phyloP scores from a whole-genome alignment of 2,888 invertebrate species.

The Miltochrista miniata region DNA sequence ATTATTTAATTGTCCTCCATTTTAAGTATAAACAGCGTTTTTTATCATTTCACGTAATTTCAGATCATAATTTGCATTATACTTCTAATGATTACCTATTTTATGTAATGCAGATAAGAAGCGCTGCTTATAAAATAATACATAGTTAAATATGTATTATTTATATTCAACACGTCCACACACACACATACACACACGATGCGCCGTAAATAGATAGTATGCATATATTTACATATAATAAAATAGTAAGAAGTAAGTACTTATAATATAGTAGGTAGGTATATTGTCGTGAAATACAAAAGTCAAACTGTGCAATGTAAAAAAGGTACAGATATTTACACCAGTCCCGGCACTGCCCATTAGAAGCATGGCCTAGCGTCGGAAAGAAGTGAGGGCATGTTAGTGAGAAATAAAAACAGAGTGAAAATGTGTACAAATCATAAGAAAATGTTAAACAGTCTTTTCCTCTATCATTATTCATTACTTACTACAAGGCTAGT shows the following conservation, averaged over 20 bases:
- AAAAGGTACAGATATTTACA: conserved; percentile 89
- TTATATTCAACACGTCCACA: conserved; percentile 8
- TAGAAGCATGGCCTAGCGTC: conserved; percentile 93
- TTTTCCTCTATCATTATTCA: too few species aligned
- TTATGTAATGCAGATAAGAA: neutral
- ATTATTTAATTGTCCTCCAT: conserved; percentile 34
- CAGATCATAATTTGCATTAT: neutral
- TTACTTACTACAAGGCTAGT: too few species aligned
- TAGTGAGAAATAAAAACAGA: conserved; percentile 53
- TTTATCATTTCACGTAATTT: conserved; percentile 14
- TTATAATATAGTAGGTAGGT: conserved; percentile 19
- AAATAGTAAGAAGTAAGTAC: neutral
- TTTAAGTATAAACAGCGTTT: conserved; percentile 40
- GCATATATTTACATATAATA: conserved; percentile 32
- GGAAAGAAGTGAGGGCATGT: conserved; percentile 72
- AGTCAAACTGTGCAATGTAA: conserved; percentile 77
- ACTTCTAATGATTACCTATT: neutral
- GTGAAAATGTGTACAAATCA: conserved; percentile 10
- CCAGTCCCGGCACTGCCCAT: conserved; percentile 95
- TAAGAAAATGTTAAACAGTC: conserved; percentile 1
- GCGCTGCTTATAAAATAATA: conserved; percentile 2
- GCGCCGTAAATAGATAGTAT: conserved; percentile 39
- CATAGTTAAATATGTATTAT: neutral
- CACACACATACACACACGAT: conserved; percentile 10
- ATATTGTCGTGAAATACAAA: conserved; percentile 51